A percentile compares a stretch with the other conserved stretches of the same genome.
These are phyloP conservation scores for Amiota minor DNA, from an alignment of 2,888 invertebrate species.

Conservation along the genomic window DNA sequence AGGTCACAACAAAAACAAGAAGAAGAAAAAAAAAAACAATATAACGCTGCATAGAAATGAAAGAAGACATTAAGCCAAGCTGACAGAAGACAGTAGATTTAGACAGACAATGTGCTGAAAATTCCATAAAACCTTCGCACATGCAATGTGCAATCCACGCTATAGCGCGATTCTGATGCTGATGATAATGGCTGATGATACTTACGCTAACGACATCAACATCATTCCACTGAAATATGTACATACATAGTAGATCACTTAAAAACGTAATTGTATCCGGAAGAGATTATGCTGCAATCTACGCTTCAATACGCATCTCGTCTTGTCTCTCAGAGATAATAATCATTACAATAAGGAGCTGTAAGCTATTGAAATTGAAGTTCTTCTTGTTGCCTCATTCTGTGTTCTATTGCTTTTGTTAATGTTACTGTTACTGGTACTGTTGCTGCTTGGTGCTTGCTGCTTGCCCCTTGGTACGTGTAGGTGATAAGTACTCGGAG, in stretches of 20 bases:
- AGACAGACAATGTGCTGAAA: slow-evolving; percentile 31
- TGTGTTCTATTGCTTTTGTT: background rate
- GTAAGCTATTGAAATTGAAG: background rate
- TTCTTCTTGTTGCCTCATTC: background rate
- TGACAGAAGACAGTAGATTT: slow-evolving; percentile 31
- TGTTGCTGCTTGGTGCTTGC: background rate
- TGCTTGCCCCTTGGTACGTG: slow-evolving; percentile 40
- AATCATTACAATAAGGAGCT: slow-evolving; percentile 15
- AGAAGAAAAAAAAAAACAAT: background rate
- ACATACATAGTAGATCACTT: slow-evolving; percentile 47
- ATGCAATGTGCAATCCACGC: background rate
- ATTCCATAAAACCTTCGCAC: slow-evolving; percentile 35
- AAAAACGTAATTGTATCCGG: slow-evolving; percentile 68
- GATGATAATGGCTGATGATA: no score
- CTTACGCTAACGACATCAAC: no score
- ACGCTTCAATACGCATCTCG: slow-evolving; percentile 51
- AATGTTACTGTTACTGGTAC: background rate
- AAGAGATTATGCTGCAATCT: slow-evolving; percentile 67
- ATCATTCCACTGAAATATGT: no score
- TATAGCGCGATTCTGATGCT: no score
- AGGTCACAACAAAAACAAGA: slow-evolving; percentile 63
- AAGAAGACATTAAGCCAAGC: slow-evolving; percentile 31
- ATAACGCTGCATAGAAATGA: no score
- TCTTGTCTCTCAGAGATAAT: background rate
- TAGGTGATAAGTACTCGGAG: slow-evolving; percentile 65